Evolutionary conservation across 2,113 vertebrate species (phyloP), one percentile per base, ranked within the genome.

Genomic region (Pao palembangensis): DNA sequence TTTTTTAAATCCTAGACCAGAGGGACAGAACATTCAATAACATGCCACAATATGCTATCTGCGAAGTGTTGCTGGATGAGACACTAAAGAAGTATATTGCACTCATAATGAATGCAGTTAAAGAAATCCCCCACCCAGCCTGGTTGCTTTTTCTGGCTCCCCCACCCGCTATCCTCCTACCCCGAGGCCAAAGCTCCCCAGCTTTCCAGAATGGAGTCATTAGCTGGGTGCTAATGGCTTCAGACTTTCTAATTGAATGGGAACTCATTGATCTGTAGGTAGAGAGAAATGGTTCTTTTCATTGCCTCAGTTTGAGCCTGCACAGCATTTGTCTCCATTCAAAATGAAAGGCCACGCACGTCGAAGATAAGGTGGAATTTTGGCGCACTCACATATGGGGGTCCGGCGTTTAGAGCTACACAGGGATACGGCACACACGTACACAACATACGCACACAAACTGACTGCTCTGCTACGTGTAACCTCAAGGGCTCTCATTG

Each of bases 251-350:
- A 96, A 96, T 94, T 96, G 94, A 96, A 95, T 93, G 93, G 93
- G 93, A 95, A 96, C 94, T 91, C 94, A 98, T 95, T 95, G 94
- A 96, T 98, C 94, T 96, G 94, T 93, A 94, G 93, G 94, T 94
- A 93, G 93, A 93, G 95, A 93, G 93, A 93, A 95, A 98, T 95
- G 93, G 93, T 91, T 94, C 93, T 94, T 93, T 95, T 95, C 94
- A 95, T 94, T 94, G 93, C 94, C 93, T 93, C 92, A 88, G 89
- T 92, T 92, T 92, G 92, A 93, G 92, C 92, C 92, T 89, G 90
- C 88, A 86, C 93, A 92, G 93, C 93, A 94, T 96, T 95, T 92
- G 93, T 95, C 93, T 94, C 92, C 91, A 92, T 93, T 93, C 93
- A 93, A 92, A 94, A 93, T 92, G 88, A 88, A 81, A 74, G 69